These are phyloP conservation scores for Neostethus bicornis DNA, from an alignment of 2,797 vertebrate species.

Conservation along the genomic window DNA sequence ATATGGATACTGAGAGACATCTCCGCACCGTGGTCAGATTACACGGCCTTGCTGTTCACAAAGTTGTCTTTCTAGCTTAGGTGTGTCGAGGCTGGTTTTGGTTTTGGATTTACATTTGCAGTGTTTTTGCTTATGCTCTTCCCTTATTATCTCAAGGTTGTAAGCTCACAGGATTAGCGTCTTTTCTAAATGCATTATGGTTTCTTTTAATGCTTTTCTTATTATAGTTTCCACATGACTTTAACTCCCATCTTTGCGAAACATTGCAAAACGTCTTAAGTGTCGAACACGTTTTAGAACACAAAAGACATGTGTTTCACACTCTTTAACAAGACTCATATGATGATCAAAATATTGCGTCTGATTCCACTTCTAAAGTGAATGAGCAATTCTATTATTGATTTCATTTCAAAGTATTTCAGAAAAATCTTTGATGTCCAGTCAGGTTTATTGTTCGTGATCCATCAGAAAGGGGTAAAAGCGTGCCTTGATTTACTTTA, in stretches of 20 bases:
- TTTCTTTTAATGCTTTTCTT: slow-evolving; percentile 3
- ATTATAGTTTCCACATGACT: slow-evolving; percentile 5
- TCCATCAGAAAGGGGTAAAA: slow-evolving; percentile 52
- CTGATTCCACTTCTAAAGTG: slow-evolving; percentile 6
- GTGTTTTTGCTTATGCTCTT: slow-evolving; percentile 27
- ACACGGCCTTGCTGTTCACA: slow-evolving; percentile 42
- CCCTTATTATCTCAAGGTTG: slow-evolving; percentile 26
- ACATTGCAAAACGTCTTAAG: slow-evolving; percentile 3
- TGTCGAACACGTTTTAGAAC: slow-evolving; percentile 9
- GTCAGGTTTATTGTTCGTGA: slow-evolving; percentile 51
- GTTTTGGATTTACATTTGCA: slow-evolving; percentile 39
- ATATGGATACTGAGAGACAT: slow-evolving; percentile 22
- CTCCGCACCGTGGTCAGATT: slow-evolving; percentile 42
- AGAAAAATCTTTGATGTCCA: slow-evolving; percentile 56
- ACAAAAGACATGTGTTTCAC: neutral
- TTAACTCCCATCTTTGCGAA: slow-evolving; percentile 4
- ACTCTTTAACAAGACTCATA: neutral
- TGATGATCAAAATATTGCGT: slow-evolving; percentile 10
- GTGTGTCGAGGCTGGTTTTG: slow-evolving; percentile 43
- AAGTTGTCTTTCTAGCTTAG: slow-evolving; percentile 62
- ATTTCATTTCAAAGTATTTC: slow-evolving; percentile 56
- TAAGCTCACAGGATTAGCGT: slow-evolving; percentile 48
- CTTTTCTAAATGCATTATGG: slow-evolving; percentile 24
- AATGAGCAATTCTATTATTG: slow-evolving; percentile 40
- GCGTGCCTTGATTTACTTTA: slow-evolving; percentile 41